Evolutionary conservation across 2,113 vertebrate genomes (phyloP), one percentile per base, ranked within the genome.

Genomic region (Aldabrachelys gigantea): DNA sequence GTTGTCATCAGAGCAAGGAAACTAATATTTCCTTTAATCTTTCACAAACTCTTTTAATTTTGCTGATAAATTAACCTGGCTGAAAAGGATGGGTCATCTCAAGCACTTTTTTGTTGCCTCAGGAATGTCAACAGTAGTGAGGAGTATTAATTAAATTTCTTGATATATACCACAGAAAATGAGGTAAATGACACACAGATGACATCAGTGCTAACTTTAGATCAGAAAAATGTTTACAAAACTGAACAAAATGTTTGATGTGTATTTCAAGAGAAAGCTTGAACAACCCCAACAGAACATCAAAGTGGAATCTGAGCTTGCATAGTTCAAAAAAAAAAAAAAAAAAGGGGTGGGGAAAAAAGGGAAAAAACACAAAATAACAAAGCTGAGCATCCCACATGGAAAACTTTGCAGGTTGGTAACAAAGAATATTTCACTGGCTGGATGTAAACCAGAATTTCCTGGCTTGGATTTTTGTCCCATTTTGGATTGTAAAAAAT

Each of bases 251-350:
- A 10, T 3, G 0, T 83, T 75, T 82, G 31, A 2, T 1, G 0
- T 38, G 54, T 78, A 27, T 79, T 90, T 65, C 31, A 27, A 21
- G 5, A 85, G 6, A 14, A 80, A 78, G 4, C 1, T 57, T 57
- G 54, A 97, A 7, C 59, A 62, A 31, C 59, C 12, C 59, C 29
- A 62, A 22, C 1, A 57, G 4, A 84, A 78, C 2, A 17, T 85
- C 17, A 85, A 5, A n/a, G 54, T 1, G 4, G 38, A 49, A n/a
- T 88, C 35, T 50, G 35, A 78, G 29, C 0, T 3, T 5, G 12
- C 8, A 65, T 19, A 91, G 90, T 89, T 91, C 50, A 91, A 90
- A 6, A 0, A 29, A 96, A 89, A 82, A 87, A 22, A 91, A 90
- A 6, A 0, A 29, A 96, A 89, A 82, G 84, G 25, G 47, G 85